Conservation (phyloP, 2,888 invertebrate genomes). For the Clostera curtula region DNA sequence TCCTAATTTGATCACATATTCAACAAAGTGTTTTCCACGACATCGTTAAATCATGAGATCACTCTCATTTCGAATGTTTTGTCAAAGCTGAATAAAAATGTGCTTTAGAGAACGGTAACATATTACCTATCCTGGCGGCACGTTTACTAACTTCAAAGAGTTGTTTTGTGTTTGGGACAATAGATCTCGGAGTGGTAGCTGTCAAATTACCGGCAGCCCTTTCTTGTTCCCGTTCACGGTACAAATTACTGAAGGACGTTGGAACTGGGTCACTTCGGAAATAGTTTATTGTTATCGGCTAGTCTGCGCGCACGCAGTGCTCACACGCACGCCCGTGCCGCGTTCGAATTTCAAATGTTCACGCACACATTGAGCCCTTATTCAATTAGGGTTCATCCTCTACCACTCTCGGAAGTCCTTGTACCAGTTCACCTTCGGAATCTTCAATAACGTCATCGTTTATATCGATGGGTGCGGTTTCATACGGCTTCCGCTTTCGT, state of each 20-base stretch:
- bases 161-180: conserved; percentile 40
- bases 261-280: conserved; percentile 74
- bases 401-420: conserved; percentile 44
- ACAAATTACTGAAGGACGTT: conserved; percentile 73
- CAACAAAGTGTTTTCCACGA: conserved; percentile 17
- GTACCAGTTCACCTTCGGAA: conserved; percentile 54
- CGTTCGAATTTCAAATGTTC: conserved; percentile 56
- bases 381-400: conserved; percentile 64
- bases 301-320: conserved; percentile 66
- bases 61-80: too few relatives aligned
- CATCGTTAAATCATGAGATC: too few relatives aligned
- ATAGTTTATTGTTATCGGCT: conserved; percentile 75
- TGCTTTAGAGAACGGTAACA: conserved; percentile 28
- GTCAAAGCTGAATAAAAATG: conserved; percentile 37
- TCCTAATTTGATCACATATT: conserved; percentile 36
- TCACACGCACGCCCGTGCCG: conserved; percentile 46
- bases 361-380: conserved; percentile 47
- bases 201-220: conserved; percentile 64
- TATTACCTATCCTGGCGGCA: conserved; percentile 28
- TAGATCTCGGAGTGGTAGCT: conserved; percentile 46
- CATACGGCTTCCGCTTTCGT: conserved; percentile 61
- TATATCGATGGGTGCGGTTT: conserved; percentile 29
- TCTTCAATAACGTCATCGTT: conserved; percentile 38
- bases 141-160: conserved; percentile 38
- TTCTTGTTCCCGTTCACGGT: conserved; percentile 72